A percentile compares a stretch with the other conserved stretches of the same genome.
phyloP scores from a whole-genome alignment of 2,888 invertebrate genomes.

The Heliconius erato region DNA sequence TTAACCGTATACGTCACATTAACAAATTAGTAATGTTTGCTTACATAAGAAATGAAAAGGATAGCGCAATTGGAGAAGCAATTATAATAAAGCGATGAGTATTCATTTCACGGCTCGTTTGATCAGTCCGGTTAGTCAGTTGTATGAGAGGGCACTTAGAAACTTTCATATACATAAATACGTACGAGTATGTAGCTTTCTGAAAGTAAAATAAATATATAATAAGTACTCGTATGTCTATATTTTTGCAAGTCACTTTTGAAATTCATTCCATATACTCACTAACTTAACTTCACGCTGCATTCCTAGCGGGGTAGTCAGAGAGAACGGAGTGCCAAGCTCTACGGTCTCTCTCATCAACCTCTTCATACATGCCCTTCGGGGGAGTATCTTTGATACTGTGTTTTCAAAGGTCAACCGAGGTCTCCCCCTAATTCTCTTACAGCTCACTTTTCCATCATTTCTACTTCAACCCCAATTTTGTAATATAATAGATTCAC shows the following conservation, averaged over 20 bases:
- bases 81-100: constrained; percentile 68
- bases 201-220: not conserved
- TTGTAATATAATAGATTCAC: not conserved
- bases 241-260: not conserved
- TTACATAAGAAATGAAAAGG: constrained; percentile 24
- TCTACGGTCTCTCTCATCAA: too few relatives aligned
- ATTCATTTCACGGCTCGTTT: constrained; percentile 72
- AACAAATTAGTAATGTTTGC: constrained; percentile 33
- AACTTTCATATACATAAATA: not conserved
- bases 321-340: too few relatives aligned
- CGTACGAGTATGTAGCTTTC: not conserved
- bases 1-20: constrained; percentile 11
- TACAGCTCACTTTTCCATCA: too few relatives aligned
- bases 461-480: too few relatives aligned
- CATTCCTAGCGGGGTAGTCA: too few relatives aligned
- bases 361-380: too few relatives aligned
- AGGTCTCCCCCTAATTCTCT: too few relatives aligned
- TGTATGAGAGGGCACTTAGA: constrained; percentile 19
- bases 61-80: constrained; percentile 59
- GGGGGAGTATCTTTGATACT: too few relatives aligned
- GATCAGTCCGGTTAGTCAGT: constrained; percentile 32
- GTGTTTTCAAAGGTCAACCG: too few relatives aligned
- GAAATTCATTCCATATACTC: too few relatives aligned
- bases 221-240: not conserved
- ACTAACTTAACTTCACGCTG: too few relatives aligned